Evolutionary conservation across 2,113 vertebrate species (phyloP).

Genomic region (Platysteira castanea): DNA sequence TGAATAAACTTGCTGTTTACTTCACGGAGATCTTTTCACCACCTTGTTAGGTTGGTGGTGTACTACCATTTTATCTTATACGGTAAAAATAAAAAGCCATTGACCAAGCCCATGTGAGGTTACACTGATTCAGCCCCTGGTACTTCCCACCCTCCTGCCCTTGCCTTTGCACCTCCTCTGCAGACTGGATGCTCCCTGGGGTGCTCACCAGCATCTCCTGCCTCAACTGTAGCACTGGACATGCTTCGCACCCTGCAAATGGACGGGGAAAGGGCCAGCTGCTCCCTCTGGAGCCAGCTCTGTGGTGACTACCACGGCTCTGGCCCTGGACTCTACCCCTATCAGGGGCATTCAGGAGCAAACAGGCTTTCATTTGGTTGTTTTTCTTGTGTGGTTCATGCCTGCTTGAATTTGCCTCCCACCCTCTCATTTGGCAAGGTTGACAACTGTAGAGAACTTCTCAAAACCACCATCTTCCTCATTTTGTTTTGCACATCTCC

Average conservation of each 20-base stretch:
- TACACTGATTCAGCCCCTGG: neutral
- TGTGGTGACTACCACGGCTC: accelerated
- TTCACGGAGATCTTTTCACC: neutral
- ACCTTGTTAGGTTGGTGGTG: neutral
- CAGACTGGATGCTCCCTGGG: neutral
- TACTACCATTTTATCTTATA: neutral
- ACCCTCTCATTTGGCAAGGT: neutral
- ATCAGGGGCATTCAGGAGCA: neutral
- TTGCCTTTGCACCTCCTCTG: neutral
- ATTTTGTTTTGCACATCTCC: neutral
- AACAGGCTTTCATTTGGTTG: neutral
- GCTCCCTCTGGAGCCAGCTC: neutral
- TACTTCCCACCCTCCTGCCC: neutral
- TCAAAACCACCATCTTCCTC: neutral
- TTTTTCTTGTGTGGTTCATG: accelerated
- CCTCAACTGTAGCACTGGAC: neutral
- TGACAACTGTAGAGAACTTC: neutral
- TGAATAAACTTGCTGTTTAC: neutral
- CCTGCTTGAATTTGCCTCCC: neutral
- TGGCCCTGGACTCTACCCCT: neutral
- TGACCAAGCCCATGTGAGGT: neutral
- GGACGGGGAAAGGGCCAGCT: neutral
- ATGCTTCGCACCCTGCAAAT: accelerated
- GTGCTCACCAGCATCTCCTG: neutral
- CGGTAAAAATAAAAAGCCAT: neutral